A percentile compares a stretch with the other conserved stretches of the same genome.
phyloP scores from a whole-genome alignment of 2,888 invertebrate species.

The Eutolmus rufibarbis region DNA sequence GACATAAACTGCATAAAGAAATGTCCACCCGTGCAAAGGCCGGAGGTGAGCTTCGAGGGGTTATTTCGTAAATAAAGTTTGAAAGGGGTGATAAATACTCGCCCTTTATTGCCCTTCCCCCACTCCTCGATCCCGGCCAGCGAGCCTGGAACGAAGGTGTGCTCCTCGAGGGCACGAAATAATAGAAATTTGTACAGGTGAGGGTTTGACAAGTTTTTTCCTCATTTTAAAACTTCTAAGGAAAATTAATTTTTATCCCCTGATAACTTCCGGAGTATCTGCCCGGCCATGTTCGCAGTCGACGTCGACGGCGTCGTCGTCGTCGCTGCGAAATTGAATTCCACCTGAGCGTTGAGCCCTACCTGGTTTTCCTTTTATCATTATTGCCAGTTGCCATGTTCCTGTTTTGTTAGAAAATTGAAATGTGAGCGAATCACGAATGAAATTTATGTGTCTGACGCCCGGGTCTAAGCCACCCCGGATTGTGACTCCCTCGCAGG shows the following conservation, averaged over 20 bases:
- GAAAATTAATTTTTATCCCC: background rate
- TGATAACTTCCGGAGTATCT: background rate
- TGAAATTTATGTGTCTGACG: background rate
- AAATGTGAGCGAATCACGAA: background rate
- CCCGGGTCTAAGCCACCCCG: background rate
- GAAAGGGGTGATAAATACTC: slow-evolving; percentile 21
- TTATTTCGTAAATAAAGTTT: slow-evolving; percentile 29
- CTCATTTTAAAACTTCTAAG: background rate
- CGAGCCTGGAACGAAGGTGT: background rate
- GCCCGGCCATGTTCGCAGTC: background rate
- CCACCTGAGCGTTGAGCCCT: background rate
- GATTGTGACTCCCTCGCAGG: background rate
- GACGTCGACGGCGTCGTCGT: background rate
- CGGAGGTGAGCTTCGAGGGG: slow-evolving; percentile 3
- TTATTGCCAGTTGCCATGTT: background rate
- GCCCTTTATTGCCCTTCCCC: background rate
- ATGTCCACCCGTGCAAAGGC: slow-evolving; percentile 6
- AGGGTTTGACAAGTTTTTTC: background rate
- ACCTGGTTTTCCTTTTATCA: background rate
- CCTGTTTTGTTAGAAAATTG: background rate
- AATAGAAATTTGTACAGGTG: background rate
- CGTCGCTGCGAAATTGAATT: background rate
- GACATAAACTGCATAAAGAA: slow-evolving; percentile 34
- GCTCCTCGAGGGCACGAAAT: background rate
- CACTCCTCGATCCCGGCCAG: background rate